Evolutionary conservation across 2,113 vertebrate genomes (phyloP), one percentile per base, ranked within the genome.

Genomic region (Aldabrachelys gigantea): DNA sequence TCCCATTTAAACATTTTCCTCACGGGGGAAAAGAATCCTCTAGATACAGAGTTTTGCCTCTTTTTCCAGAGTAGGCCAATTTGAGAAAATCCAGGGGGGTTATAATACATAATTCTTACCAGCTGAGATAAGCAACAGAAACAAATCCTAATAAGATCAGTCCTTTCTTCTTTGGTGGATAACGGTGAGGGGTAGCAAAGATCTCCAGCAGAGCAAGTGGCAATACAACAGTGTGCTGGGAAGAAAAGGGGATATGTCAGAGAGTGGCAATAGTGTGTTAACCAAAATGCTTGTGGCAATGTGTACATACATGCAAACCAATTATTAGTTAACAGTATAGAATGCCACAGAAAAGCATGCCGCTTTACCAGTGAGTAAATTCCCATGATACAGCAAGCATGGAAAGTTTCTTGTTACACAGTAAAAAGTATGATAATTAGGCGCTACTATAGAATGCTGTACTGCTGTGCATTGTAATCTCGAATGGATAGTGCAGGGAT

Each of bases 171-270:
- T 95, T 98, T 17, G 80, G 29, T 24, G 97, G 98, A 75, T 98
- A 98, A 24, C n/a, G 82, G 54, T 98, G 97, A 0, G 98, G 98
- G 14, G 95, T 95, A 38, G 96, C 95, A 78, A 98, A 4, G 78
- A 98, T 72, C 91, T 98, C 98, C 49, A 93, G 53, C 91, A 98
- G 22, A 3, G 95, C 89, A 38, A 98, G 80, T 38, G 97, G 98
- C 50, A 98, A 44, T 50, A 98, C 95, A 62, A 25, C 41, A 0
- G 98, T 98, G 91, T 98, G 98, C 98, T 98, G 94, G 2, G 80
- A 88, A 80, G 93, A 92, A 83, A 96, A 97, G 81, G 89, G 1
- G 89, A 29, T 35, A 79, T 1, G 1, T 93, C 57, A 89, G 50
- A 76, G 49, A 87, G 3, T 0, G 0, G 9, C 47, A 35, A 0